These are phyloP conservation scores for Torymus tubicola DNA, from an alignment of 2,888 invertebrate species.

Conservation along the genomic window DNA sequence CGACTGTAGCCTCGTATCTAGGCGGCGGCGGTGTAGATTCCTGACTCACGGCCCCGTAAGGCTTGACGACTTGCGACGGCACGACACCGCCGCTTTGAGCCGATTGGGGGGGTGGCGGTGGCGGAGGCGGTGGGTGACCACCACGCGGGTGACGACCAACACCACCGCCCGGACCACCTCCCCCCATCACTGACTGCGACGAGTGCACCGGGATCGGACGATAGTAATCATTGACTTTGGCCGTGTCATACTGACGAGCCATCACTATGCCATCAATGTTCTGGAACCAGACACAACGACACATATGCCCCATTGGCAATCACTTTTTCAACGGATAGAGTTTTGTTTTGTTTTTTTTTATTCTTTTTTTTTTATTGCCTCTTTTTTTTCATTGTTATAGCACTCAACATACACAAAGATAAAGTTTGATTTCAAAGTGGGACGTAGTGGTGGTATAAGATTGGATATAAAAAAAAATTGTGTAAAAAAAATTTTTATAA, in stretches of 20 bases:
- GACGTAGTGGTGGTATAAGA: neutral
- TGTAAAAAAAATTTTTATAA: neutral
- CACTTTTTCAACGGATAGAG: slow-evolving; percentile 65
- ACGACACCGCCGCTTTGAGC: slow-evolving; percentile 20
- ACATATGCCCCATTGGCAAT: slow-evolving; percentile 71
- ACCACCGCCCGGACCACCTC: slow-evolving; percentile 5
- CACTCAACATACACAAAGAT: slow-evolving; percentile 34
- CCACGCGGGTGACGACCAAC: slow-evolving; percentile 29
- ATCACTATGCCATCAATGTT: slow-evolving; percentile 76
- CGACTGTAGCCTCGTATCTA: slow-evolving; percentile 55
- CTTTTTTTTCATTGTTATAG: neutral
- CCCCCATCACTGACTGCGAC: slow-evolving; percentile 26
- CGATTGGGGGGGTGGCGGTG: too few relatives aligned
- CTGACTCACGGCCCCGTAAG: slow-evolving; percentile 53
- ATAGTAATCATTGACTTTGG: slow-evolving; percentile 74
- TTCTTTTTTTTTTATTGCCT: slow-evolving; percentile 9
- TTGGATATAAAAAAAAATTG: slow-evolving; percentile 10
- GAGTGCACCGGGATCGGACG: slow-evolving; percentile 68
- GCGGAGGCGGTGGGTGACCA: too few relatives aligned
- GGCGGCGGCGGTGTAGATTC: slow-evolving; percentile 61
- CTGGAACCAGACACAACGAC: slow-evolving; percentile 75
- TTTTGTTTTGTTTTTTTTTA: slow-evolving; percentile 34
- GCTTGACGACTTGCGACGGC: slow-evolving; percentile 32
- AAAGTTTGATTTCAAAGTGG: too few relatives aligned
- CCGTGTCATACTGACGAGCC: slow-evolving; percentile 75